A percentile compares a stretch with the other conserved stretches of the same genome.
These are phyloP conservation scores for Lepus townsendii DNA, from an alignment of 2,797 vertebrate species.

Conservation along the genomic window DNA sequence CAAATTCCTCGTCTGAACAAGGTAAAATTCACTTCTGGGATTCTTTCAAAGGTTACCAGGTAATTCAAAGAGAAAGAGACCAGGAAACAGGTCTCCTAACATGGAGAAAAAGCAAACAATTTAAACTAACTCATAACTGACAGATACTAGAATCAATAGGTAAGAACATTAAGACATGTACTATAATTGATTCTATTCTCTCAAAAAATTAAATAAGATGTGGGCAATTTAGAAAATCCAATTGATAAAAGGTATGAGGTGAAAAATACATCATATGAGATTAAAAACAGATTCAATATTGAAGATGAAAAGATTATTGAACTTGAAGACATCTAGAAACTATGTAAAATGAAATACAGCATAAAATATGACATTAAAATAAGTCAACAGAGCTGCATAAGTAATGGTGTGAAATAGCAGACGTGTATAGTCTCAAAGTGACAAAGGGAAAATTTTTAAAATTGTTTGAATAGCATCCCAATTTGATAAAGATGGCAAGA, in stretches of 20 bases:
- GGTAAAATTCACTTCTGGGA: not conserved
- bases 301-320: slow-evolving; percentile 9
- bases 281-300: not conserved
- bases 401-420: not conserved
- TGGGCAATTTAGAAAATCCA: not conserved
- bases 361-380: not conserved
- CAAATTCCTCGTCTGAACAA: not conserved
- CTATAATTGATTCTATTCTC: not conserved
- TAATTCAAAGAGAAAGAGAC: not conserved
- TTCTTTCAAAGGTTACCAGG: not conserved
- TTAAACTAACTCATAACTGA: not conserved
- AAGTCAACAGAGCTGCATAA: not conserved
- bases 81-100: not conserved
- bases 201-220: not conserved
- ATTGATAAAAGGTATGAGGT: not conserved
- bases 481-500: not conserved
- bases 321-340: not conserved
- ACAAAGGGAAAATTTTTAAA: not conserved
- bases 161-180: not conserved
- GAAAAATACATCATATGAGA: not conserved
- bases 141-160: not conserved
- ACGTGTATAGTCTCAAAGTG: not conserved
- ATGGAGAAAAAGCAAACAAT: not conserved
- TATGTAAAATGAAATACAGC: not conserved
- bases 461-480: not conserved